These are phyloP conservation scores for Trissoscelio sp. DNA, from an alignment of 2,888 invertebrate genomes.

Conservation along the genomic window DNA sequence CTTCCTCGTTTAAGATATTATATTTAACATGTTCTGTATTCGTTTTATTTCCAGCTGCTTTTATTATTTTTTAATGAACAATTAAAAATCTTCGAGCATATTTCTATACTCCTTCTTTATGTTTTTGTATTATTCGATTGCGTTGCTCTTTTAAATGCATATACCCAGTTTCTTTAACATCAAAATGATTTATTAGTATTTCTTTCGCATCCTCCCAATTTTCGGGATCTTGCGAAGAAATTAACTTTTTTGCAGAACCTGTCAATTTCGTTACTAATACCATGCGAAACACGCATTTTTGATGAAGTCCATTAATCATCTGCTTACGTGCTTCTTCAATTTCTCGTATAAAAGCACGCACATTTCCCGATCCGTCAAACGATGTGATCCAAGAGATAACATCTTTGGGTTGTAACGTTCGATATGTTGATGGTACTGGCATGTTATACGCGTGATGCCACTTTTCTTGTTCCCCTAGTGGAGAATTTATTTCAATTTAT, in stretches of 20 bases:
- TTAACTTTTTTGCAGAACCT: background rate
- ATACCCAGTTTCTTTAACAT: background rate
- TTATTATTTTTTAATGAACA: background rate
- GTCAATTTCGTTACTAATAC: background rate
- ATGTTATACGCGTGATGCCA: conserved; percentile 4
- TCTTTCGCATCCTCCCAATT: background rate
- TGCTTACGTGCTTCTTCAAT: conserved; percentile 6
- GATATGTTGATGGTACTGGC: background rate
- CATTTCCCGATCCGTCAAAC: conserved; percentile 7
- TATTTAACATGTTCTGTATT: conserved; percentile 12
- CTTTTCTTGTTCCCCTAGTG: background rate
- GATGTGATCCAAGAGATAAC: conserved; percentile 5
- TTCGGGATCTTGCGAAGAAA: background rate
- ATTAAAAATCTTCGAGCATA: conserved; percentile 2
- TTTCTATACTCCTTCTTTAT: conserved; percentile 2
- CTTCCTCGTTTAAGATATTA: conserved; percentile 6
- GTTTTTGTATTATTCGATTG: background rate
- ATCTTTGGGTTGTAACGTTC: background rate
- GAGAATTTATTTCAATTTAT: background rate
- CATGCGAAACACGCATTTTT: conserved; percentile 12
- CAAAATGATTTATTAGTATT: background rate
- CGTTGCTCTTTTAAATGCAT: background rate
- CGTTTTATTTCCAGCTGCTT: conserved; percentile 3
- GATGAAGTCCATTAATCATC: background rate
- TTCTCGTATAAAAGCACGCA: background rate